Base-by-base conservation (phyloP, 2,113 vertebrate species). In the Oceanites oceanicus region DNA sequence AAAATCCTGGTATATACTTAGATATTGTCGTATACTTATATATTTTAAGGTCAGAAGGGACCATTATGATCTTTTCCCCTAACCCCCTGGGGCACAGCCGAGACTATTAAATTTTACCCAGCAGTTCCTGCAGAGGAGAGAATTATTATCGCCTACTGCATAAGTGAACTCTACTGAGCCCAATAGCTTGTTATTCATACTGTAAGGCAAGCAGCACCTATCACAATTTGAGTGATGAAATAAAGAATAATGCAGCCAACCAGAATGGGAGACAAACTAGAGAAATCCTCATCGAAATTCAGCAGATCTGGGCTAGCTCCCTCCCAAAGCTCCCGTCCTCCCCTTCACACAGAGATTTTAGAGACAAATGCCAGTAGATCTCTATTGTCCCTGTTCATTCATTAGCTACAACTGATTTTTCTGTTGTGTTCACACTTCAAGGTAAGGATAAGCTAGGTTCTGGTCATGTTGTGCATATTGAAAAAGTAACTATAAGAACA, bases 191-290 rank as follows among this genome's bases (percentile, higher is more conserved):
- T 92, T 96, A 96, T 95, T 95, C 94, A 89, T 44, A 72, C 95
- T 78, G 80, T 38, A 93, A 92, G 88, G 92, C 83, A 96, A 94
- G 88, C 90, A 90, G 93, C 94, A 96, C 96, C 92, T 95, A 95
- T 86, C 86, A 96, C 94, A 94, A 94, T 96, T 86, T 93, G 88
- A 96, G 82, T 96, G 95, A 97, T 96, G 92, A 96, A 94, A 97
- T 97, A 97, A 97, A 97, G 94, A 97, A 94, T 94, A 96, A 97
- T 96, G 94, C 94, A 94, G 72, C 94, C 96, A 96, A 97, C 91
- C 80, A 97, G 88, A 97, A 90, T 80, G 42, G 38, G 61, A 93
- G 94, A 78, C 65, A 92, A 95, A 91, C 88, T 68, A 78, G 86
- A 91, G 73, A 95, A 95, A 91, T 78, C 80, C 86, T 95, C 89